A percentile compares a stretch with the other conserved stretches of the same genome.
phyloP scores from a whole-genome alignment of 64 coral and sea anemone genomes.

The Porites lutea region DNA sequence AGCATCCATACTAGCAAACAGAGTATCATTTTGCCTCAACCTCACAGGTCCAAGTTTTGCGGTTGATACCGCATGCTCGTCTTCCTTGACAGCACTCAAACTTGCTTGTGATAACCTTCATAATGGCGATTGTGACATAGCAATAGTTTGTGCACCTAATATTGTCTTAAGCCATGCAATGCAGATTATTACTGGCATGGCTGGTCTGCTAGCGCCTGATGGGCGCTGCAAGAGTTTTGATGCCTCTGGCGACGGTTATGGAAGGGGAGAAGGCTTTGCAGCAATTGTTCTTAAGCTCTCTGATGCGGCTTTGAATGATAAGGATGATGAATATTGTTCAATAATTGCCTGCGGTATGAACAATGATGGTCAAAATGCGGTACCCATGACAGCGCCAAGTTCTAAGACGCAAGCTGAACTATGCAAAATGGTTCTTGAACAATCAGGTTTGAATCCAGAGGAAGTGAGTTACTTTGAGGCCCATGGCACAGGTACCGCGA shows the following conservation, averaged over 20 bases:
- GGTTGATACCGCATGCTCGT: constrained; percentile 86
- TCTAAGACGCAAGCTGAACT: constrained; percentile 59
- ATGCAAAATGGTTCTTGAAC: constrained; percentile 55
- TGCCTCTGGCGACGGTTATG: constrained; percentile 72
- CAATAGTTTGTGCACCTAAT: constrained; percentile 65
- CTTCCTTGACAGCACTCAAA: constrained; percentile 72
- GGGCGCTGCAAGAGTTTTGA: constrained; percentile 75
- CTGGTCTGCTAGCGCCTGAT: constrained; percentile 60
- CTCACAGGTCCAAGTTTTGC: constrained; percentile 65
- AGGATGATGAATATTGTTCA: constrained; percentile 61
- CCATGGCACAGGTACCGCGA: constrained; percentile 77
- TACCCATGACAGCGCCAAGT: constrained; percentile 74
- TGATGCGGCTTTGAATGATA: constrained; percentile 30
- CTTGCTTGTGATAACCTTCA: constrained; percentile 56
- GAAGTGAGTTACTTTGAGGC: constrained; percentile 70
- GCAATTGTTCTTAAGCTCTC: constrained; percentile 65
- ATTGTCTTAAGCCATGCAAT: constrained; percentile 1
- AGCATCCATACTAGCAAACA: constrained; percentile 18
- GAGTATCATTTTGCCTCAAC: constrained; percentile 58
- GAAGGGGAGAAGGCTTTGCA: constrained; percentile 73
- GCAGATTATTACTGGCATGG: constrained; percentile 28
- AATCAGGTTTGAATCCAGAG: constrained; percentile 46
- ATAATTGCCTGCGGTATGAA: constrained; percentile 72
- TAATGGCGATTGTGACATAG: constrained; percentile 63
- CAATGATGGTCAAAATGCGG: constrained; percentile 69